Evolutionary conservation across 2,888 invertebrate species (phyloP).

Genomic region (Meandrusa payeni): DNA sequence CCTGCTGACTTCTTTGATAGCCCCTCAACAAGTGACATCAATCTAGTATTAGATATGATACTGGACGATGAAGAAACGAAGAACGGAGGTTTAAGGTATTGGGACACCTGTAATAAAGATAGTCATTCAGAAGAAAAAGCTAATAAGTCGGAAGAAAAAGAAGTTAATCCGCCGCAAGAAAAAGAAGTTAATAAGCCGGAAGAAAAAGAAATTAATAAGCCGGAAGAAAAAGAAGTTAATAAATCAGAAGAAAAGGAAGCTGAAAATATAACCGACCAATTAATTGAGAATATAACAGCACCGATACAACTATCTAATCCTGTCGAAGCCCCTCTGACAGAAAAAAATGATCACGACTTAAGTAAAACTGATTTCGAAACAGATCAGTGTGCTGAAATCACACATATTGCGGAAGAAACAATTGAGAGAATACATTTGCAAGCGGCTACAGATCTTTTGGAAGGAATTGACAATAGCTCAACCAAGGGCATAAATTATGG

Average conservation of each 20-base stretch:
- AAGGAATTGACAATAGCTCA: conserved; percentile 32
- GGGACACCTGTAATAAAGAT: conserved; percentile 62
- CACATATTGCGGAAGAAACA: conserved; percentile 59
- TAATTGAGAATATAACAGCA: conserved; percentile 68
- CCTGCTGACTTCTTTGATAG: conserved; percentile 24
- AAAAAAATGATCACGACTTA: conserved; percentile 31
- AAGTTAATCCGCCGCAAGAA: no score
- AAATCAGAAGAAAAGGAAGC: conserved; percentile 46
- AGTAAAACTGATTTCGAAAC: conserved; percentile 38
- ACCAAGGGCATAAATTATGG: conserved; percentile 40
- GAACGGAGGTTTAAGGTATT: conserved; percentile 63
- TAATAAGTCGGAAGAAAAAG: no score
- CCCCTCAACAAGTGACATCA: conserved; percentile 3
- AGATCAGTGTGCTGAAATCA: conserved; percentile 48
- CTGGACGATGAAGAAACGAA: conserved; percentile 29
- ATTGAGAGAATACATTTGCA: conserved; percentile 58
- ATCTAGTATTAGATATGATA: not conserved
- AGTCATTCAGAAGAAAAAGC: no score
- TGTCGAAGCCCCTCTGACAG: conserved; percentile 52
- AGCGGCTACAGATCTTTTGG: conserved; percentile 50
- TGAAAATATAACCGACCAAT: conserved; percentile 56
- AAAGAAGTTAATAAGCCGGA: no score
- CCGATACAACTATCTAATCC: conserved; percentile 64
- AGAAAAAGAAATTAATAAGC: no score
- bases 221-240: conserved; percentile 60